These are phyloP conservation scores for Vidua chalybeata DNA, from an alignment of 2,113 vertebrate species.

Conservation along the genomic window DNA sequence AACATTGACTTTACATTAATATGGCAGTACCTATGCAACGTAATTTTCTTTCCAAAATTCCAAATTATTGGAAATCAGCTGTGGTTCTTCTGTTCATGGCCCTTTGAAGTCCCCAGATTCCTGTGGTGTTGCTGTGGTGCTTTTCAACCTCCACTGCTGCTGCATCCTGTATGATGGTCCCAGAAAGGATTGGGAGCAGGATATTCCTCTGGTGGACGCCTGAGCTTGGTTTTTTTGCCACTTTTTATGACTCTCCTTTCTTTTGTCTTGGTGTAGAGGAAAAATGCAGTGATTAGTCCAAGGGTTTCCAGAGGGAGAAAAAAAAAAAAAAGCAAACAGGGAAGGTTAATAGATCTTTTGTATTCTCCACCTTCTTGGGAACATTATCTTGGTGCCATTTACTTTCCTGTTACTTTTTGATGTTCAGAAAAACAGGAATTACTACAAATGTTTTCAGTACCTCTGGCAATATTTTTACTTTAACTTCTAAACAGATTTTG, in stretches of 20 bases:
- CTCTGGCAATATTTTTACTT: neutral
- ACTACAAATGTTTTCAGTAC: rapidly evolving
- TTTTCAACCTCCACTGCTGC: neutral
- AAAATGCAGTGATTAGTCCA: neutral
- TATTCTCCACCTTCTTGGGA: neutral
- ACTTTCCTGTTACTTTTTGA: neutral
- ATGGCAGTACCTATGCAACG: neutral
- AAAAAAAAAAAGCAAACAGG: too few species aligned
- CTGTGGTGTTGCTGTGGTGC: neutral
- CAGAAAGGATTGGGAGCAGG: neutral
- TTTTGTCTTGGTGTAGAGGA: neutral
- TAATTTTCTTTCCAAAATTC: neutral
- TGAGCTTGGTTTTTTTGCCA: neutral
- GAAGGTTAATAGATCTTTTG: neutral
- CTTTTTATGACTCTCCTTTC: rapidly evolving
- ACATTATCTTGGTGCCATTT: neutral
- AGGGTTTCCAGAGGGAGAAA: neutral
- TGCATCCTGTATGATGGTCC: neutral
- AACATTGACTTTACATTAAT: neutral
- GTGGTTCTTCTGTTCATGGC: neutral
- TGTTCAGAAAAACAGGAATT: neutral
- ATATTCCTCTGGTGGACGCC: neutral
- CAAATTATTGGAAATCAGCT: neutral
- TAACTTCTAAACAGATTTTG: neutral
- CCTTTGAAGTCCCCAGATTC: neutral